Base-by-base conservation (phyloP, 1,140 invertebrate genomes). In the Anadara kagoshimensis region DNA sequence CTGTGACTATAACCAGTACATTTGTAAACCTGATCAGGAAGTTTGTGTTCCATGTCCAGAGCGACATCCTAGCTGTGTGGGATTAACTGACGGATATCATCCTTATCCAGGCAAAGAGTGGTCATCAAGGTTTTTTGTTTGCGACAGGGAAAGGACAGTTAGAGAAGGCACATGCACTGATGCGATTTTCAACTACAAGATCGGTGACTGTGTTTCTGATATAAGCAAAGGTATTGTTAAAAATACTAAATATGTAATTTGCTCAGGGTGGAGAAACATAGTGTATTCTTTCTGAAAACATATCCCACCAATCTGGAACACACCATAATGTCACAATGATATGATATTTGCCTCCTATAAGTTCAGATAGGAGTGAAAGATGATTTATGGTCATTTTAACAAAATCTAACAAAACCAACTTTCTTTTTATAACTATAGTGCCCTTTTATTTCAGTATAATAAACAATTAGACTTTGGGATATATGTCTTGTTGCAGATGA, bases 1-100 rank as follows among this genome's bases (percentile, higher is more conserved):
- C 18, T 81, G 79, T 81, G 73, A 76, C 58, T 76, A 70, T 54
- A 54, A 74, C 11, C 67, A 73, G 44, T 74, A 76, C 45, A 61
- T 66, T 5, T 79, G 78, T 47, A 29, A 54, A 24, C 5, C 58
- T 22, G n/a, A 41, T 8, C 59, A 74, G 29, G 44, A 44, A 24
- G 26, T 16, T 3, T 82, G 76, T 67, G 41, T 47, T 11, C 73
- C 73, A 1, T 80, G 75, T 69, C 62, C 67, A 57, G 53, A 54
- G 16, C 36, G 71, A 62, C 59, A 74, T 0, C 75, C 80, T 11
- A 75, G 69, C 29, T 79, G 78, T 77, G 56, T 77, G 10, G 71
- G 67, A 2, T 36, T 67, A 10, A 10, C 20, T n/a, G 67, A 82
- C 49, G 78, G 78, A 20, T 59, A 69, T 10, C 65, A 76, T 18